phyloP scores from a whole-genome alignment of 2,888 invertebrate species.

The Pyrrhopygopsis socrates region DNA sequence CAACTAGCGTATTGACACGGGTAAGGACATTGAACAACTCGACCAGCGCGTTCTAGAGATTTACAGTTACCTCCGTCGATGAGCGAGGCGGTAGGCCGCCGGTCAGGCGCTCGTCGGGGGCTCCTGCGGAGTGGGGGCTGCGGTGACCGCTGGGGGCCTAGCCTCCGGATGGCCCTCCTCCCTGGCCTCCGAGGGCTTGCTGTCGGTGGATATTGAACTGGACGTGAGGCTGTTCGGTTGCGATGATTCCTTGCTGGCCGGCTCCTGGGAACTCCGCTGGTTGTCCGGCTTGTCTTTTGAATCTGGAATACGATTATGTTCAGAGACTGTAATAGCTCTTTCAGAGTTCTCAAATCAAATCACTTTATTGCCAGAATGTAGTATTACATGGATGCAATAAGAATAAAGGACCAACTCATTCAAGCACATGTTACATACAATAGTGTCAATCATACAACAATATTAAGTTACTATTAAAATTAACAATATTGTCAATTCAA shows the following conservation, averaged over 20 bases:
- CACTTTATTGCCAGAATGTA: no score
- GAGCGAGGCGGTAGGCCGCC: background rate
- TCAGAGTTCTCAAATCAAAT: no score
- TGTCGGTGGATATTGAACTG: constrained; percentile 92
- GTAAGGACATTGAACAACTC: background rate
- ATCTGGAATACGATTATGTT: constrained; percentile 55
- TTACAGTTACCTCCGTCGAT: constrained; percentile 20
- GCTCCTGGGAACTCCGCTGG: constrained; percentile 92
- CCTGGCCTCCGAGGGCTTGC: constrained; percentile 91
- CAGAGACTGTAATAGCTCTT: no score
- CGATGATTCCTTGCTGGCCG: constrained; percentile 92
- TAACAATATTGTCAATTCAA: no score
- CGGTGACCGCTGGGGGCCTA: constrained; percentile 91
- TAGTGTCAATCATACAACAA: no score
- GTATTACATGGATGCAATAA: no score
- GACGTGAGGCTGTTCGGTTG: constrained; percentile 93
- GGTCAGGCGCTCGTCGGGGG: background rate
- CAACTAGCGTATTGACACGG: no score
- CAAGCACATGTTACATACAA: no score
- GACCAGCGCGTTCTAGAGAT: background rate
- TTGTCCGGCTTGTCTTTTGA: constrained; percentile 91
- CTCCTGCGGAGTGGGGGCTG: constrained; percentile 42
- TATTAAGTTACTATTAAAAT: no score
- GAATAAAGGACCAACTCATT: no score
- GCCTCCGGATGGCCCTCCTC: constrained; percentile 89